phyloP scores from a whole-genome alignment of 2,113 vertebrate species.

The Glaucomys volans region DNA sequence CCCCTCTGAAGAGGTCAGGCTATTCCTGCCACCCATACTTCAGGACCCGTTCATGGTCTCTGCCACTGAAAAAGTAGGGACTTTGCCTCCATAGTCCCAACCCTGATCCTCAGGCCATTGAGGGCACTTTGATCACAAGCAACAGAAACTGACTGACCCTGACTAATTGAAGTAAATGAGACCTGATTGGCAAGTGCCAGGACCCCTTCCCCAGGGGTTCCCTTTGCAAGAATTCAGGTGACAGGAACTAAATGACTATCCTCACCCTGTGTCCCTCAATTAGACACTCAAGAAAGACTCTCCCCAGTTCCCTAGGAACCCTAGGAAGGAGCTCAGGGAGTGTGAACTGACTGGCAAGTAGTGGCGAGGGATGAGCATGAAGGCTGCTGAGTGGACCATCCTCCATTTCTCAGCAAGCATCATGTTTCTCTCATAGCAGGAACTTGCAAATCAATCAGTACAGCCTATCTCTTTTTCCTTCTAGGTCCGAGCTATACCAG shows the following conservation, averaged over 20 bases:
- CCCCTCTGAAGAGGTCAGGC: neutral
- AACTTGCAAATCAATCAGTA: neutral
- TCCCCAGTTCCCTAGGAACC: neutral
- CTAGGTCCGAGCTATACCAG: conserved; percentile 96
- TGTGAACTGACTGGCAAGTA: neutral
- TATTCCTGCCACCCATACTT: neutral
- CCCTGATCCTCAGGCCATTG: too few relatives aligned
- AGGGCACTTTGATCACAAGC: neutral
- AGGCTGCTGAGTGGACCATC: neutral
- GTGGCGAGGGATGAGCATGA: neutral
- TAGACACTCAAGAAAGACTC: neutral
- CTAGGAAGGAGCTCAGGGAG: neutral
- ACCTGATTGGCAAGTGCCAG: neutral
- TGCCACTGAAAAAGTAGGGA: neutral
- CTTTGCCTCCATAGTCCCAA: neutral
- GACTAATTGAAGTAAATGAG: neutral
- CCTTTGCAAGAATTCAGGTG: neutral
- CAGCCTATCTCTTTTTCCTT: neutral
- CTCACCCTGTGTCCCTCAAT: neutral
- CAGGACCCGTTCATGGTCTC: neutral
- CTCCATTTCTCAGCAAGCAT: too few relatives aligned
- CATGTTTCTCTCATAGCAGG: neutral
- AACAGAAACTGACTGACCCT: neutral
- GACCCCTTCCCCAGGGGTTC: neutral
- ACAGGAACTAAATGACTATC: neutral